Evolutionary conservation across 2,113 vertebrate species (phyloP).

Genomic region (Menidia beryllina): DNA sequence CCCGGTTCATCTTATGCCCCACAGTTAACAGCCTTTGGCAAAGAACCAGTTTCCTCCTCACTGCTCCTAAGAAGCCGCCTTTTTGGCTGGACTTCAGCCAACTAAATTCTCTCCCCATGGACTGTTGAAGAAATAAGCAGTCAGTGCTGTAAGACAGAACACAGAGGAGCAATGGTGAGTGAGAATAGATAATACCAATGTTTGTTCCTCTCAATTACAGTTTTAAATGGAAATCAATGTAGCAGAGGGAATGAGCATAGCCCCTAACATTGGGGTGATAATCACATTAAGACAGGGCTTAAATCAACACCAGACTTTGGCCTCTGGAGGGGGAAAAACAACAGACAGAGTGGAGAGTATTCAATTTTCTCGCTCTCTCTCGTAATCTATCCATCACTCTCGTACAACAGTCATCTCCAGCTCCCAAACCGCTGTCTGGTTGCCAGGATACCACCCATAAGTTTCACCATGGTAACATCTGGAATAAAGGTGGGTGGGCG

Average conservation of each 20-base stretch:
- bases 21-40: conserved; percentile 59
- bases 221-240: conserved; percentile 87
- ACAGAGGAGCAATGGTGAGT: conserved; percentile 57
- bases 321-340: conserved; percentile 77
- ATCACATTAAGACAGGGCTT: conserved; percentile 78
- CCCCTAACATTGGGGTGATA: conserved; percentile 74
- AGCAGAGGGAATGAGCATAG: conserved; percentile 78
- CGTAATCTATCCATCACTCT: conserved; percentile 72
- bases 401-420: conserved; percentile 66
- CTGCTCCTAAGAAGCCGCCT: conserved; percentile 54
- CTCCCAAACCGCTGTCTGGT: conserved; percentile 78
- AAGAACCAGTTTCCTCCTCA: conserved; percentile 48
- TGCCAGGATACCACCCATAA: conserved; percentile 84
- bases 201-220: conserved; percentile 87
- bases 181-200: conserved; percentile 80
- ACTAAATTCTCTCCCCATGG: conserved; percentile 34
- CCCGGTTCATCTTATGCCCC: conserved; percentile 43
- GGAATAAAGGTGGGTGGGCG: conserved; percentile 87
- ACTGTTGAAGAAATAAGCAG: conserved; percentile 47
- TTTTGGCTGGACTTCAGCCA: conserved; percentile 53
- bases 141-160: conserved; percentile 50
- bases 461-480: conserved; percentile 87
- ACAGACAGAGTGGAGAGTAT: conserved; percentile 70
- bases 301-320: conserved; percentile 82
- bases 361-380: conserved; percentile 64